Percentiles rank a stretch among this genome's conserved stretches.
Conservation (phyloP, 53 echinoderm and acorn worm species). For the Antedon mediterranea region DNA sequence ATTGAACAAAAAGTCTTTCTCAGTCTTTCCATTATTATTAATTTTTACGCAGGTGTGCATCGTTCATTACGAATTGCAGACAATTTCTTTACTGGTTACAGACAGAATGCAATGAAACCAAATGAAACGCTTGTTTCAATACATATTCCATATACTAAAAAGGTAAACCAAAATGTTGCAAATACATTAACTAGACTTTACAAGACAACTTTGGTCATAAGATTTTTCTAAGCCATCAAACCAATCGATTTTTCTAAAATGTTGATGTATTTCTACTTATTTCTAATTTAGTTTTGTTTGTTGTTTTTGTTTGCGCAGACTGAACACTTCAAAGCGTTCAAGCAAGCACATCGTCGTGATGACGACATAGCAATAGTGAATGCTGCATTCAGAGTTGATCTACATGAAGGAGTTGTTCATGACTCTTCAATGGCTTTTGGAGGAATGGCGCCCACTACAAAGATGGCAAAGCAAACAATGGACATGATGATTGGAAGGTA, state of each 20-base stretch:
- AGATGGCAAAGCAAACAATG: neutral
- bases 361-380: conserved; percentile 5
- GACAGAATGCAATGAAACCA: conserved; percentile 32
- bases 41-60: neutral
- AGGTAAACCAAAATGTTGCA: conserved; percentile 44
- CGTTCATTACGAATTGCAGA: conserved; percentile 49
- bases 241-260: no score
- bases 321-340: conserved; percentile 1
- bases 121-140: conserved; percentile 58
- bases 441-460: neutral
- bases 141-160: conserved; percentile 49
- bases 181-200: no score
- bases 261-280: no score
- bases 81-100: conserved; percentile 51
- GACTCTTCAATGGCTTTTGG: neutral
- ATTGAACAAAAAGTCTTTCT: no score
- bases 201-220: no score
- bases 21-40: no score
- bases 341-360: conserved; percentile 4
- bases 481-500: conserved; percentile 2
- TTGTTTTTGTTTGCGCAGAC: no score
- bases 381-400: conserved; percentile 1
- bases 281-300: no score
- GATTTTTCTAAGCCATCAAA: no score
- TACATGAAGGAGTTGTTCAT: neutral